Conservation (phyloP, 2,797 vertebrate species). For the Tragopan temminckii region DNA sequence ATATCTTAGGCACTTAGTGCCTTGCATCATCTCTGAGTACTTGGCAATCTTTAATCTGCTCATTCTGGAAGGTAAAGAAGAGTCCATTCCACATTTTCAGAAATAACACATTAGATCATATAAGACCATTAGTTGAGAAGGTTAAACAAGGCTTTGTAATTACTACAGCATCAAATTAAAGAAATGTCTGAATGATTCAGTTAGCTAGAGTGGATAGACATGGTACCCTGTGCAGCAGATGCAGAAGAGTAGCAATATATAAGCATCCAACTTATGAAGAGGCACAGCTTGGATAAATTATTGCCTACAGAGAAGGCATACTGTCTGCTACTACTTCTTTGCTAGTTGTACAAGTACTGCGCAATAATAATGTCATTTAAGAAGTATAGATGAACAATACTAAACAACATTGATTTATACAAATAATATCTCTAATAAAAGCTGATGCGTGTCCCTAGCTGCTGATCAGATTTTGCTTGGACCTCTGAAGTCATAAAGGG, state of each 20-base stretch:
- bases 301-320: neutral
- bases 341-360: neutral
- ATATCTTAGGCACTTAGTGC: neutral
- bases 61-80: neutral
- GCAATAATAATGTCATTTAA: neutral
- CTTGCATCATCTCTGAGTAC: neutral
- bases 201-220: neutral
- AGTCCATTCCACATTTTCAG: neutral
- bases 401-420: neutral
- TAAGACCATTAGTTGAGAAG: neutral
- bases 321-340: neutral
- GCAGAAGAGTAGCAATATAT: neutral
- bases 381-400: neutral
- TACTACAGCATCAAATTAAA: neutral
- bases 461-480: neutral
- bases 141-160: neutral
- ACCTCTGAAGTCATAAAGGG: neutral
- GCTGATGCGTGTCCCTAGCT: neutral
- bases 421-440: neutral
- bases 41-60: neutral
- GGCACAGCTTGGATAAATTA: neutral
- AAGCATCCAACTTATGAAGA: neutral
- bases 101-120: neutral
- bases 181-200: neutral
- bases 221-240: neutral